Conservation (phyloP, 2,888 invertebrate genomes). For the Drosophila pegasa region DNA sequence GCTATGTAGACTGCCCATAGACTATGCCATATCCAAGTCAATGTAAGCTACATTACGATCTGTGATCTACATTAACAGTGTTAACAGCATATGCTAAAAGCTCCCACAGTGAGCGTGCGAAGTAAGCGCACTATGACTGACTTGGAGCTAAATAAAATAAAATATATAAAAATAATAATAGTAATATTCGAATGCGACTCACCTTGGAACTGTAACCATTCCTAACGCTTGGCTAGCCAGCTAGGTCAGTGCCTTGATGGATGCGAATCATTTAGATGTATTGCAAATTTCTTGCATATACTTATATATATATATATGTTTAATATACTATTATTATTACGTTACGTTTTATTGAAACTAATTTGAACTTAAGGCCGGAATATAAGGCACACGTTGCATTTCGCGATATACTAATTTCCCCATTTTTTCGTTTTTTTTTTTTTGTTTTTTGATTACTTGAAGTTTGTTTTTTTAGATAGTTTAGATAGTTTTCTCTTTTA, state of each 20-base stretch:
- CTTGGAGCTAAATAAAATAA: not conserved
- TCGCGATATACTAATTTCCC: slow-evolving; percentile 45
- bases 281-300: no score
- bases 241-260: not conserved
- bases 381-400: slow-evolving; percentile 82
- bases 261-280: not conserved
- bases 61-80: no score
- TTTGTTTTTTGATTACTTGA: slow-evolving; percentile 20
- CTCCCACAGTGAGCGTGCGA: no score
- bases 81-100: no score
- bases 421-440: slow-evolving; percentile 17
- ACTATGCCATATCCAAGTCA: no score
- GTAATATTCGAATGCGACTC: slow-evolving; percentile 1
- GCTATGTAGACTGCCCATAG: no score
- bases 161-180: not conserved
- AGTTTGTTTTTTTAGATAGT: slow-evolving; percentile 10
- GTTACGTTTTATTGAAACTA: slow-evolving; percentile 58
- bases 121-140: no score
- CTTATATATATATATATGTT: no score
- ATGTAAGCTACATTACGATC: no score
- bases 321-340: slow-evolving; percentile 15
- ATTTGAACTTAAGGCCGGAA: slow-evolving; percentile 81
- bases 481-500: slow-evolving; percentile 14
- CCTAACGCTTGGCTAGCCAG: not conserved
- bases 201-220: slow-evolving; percentile 24